Base-by-base conservation (phyloP, 2,113 vertebrate species). In the Ascaphus truei region DNA sequence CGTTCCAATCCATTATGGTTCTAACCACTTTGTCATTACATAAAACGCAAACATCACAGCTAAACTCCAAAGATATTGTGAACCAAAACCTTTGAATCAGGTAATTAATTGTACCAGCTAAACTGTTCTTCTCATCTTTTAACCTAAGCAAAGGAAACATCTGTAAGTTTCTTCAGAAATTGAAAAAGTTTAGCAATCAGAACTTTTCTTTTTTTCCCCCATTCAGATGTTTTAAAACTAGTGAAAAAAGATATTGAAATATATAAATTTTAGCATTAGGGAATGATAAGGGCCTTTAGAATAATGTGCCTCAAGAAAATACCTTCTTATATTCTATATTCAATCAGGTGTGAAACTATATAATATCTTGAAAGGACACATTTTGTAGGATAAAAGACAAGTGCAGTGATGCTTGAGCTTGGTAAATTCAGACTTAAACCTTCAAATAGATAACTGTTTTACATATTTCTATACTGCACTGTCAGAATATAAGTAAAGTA, bases 351-450 rank as follows among this genome's bases (percentile, higher is more conserved):
- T 89, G 81, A 84, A 89, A 81, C 77, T 76, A 65, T 75, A 81
- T 84, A 84, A 77, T 83, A 86, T 86, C 81, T 85, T 84, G 85
- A 85, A 85, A 78, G 79, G 81, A 81, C 79, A 84, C 73, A 81
- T 84, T 83, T 81, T 79, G 74, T 82, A 80, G 75, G 57, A 80
- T 83, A 81, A 86, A 80, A 84, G 84, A 85, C 82, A 77, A 85
- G 84, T 76, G 80, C 80, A 83, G 75, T 77, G 78, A 79, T 75
- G 81, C 76, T 73, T 80, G 75, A 73, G 63, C 69, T 77, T 75
- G 73, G 73, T 74, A 77, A 80, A 87, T 84, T 86, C 71, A 80
- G 34, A 71, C 77, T 83, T 60, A 77, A 59, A 79, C 65, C 75
- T 80, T 60, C 59, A 86, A 83, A 83, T 74, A 74, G 76, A 78